These are phyloP conservation scores for Pemphredon lugubris DNA, from an alignment of 2,888 invertebrate genomes.

Conservation along the genomic window DNA sequence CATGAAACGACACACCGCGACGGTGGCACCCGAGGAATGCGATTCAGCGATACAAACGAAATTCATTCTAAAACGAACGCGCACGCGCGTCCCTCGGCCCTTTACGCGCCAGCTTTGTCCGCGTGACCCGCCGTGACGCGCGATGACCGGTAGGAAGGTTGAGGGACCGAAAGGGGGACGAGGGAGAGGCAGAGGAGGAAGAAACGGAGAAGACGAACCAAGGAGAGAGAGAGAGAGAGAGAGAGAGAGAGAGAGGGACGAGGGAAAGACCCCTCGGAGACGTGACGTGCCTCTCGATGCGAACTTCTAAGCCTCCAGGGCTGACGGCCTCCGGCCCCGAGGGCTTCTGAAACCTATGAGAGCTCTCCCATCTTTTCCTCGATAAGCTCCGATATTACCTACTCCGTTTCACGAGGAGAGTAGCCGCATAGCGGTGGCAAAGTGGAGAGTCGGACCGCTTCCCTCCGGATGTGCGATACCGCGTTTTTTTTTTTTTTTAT, in stretches of 20 bases:
- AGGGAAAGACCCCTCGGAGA: slow-evolving; percentile 52
- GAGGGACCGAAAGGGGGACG: not conserved
- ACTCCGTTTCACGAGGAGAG: too few relatives aligned
- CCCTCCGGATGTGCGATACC: slow-evolving; percentile 48
- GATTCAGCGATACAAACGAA: slow-evolving; percentile 73
- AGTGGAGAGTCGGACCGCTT: slow-evolving; percentile 43
- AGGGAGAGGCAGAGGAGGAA: not conserved
- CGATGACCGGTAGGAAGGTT: slow-evolving; percentile 29
- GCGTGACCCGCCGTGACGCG: slow-evolving; percentile 41
- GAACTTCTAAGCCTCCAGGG: slow-evolving; percentile 70
- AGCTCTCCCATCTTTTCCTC: slow-evolving; percentile 50
- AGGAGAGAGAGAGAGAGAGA: slow-evolving; percentile 16
- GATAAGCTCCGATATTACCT: slow-evolving; percentile 45
- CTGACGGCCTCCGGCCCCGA: slow-evolving; percentile 65
- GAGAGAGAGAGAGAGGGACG: slow-evolving; percentile 33
- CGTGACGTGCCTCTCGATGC: slow-evolving; percentile 72
- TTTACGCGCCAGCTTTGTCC: slow-evolving; percentile 38
- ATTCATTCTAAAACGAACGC: slow-evolving; percentile 66
- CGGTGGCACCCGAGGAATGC: slow-evolving; percentile 73
- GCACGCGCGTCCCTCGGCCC: slow-evolving; percentile 44
- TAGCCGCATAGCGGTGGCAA: not conserved
- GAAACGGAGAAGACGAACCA: slow-evolving; percentile 11
- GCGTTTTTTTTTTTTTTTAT: slow-evolving; percentile 24
- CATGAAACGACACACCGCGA: too few relatives aligned
- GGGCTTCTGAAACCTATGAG: slow-evolving; percentile 74